phyloP scores from a whole-genome alignment of 2,888 invertebrate species.

The Drosophila mimica region DNA sequence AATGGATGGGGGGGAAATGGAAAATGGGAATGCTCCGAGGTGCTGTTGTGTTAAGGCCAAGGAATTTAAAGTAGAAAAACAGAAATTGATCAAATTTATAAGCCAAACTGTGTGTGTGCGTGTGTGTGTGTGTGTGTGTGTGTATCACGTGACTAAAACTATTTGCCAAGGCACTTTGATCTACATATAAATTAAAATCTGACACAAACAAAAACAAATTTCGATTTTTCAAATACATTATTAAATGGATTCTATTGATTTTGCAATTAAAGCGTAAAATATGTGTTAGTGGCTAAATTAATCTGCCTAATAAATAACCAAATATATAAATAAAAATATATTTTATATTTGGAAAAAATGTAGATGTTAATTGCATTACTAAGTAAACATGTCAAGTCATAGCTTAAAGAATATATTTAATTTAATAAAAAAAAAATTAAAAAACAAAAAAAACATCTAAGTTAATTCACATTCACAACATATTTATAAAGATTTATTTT shows the following conservation, averaged over 20 bases:
- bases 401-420: not conserved
- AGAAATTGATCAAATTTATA: constrained; percentile 18
- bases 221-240: not conserved
- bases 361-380: not conserved
- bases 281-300: not conserved
- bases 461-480: not conserved
- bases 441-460: not conserved
- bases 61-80: constrained; percentile 41
- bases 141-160: constrained; percentile 34
- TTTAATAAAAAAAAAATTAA: not conserved
- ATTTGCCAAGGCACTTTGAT: constrained; percentile 8
- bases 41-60: constrained; percentile 7
- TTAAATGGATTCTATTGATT: not conserved
- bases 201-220: not conserved
- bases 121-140: not conserved
- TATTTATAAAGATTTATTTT: not conserved
- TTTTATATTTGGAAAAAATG: not conserved
- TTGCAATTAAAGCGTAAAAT: not conserved
- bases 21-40: not conserved
- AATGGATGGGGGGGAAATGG: not conserved
- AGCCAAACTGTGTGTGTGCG: not conserved
- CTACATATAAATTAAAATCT: not conserved
- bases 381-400: not conserved
- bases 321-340: not conserved
- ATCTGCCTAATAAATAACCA: not conserved